Evolutionary conservation across 1,140 invertebrate genomes (phyloP), one percentile per base, ranked within the genome.

Genomic region (Telenomus remus): DNA sequence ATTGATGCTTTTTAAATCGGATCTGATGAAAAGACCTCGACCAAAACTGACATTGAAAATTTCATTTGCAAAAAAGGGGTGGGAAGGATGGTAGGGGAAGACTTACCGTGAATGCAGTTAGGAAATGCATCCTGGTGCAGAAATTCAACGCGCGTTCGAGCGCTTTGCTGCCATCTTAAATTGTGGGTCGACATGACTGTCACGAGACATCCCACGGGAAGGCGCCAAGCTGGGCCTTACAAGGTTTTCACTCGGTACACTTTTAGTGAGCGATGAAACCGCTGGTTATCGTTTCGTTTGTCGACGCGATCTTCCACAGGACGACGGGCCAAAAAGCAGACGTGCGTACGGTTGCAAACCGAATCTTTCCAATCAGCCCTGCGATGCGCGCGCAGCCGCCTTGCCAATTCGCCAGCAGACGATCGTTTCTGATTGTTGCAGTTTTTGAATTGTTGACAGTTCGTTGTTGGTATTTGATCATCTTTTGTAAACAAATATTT

Each of bases 91-190:
- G 9, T 39, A 11, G 9, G 9, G n/a, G 37, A 9, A 39, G n/a
- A 78, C 80, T 82, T 56, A 82, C 81, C 74, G 63, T 63, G 33
- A 27, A 27, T 27, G 35, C 27, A 47, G 37, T 60, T 12, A 51
- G 51, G 43, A 53, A 54, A 14, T 42, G 77, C 80, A 81, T 81
- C 57, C 50, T 79, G 51, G 42, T 35, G 55, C 59, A 53, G 37
- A 11, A 39, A 68, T 63, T 13, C 10, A 37, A 0, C 35, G 16
- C 37, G 11, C 4, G 37, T 46, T 46, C 19, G 4, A 19, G n/a
- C 3, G 15, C 11, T 37, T 27, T 19, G 53, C 65, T 80, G 79
- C 79, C 81, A 80, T 82, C 76, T 79, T 82, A 75, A 55, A 65
- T 48, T 19, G 44, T 12, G 19, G 35, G 4, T n/a, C 43, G 35